Evolutionary conservation across 2,888 invertebrate species (phyloP), one percentile per base, ranked within the genome.

Genomic region (Acleris emargana): DNA sequence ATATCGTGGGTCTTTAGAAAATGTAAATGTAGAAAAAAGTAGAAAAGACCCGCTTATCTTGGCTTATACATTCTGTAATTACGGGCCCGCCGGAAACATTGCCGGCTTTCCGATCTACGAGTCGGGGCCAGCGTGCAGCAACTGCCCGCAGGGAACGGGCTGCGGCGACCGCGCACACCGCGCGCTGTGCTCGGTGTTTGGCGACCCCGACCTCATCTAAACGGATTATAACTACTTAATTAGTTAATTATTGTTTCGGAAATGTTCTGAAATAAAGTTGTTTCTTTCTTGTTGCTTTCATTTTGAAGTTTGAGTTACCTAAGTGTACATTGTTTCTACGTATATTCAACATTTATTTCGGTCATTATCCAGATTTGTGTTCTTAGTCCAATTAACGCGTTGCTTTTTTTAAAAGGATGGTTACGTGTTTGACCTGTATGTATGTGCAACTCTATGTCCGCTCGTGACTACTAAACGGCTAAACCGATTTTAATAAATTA

Each of bases 31-130:
- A 13, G 69, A 72, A 16, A 77, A 72, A 28, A 76, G 72, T 58
- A 73, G 77, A 3, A 76, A 75, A 54, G 85, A 87, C n/a, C 73
- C 83, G 0, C 86, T 82, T 62, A 84, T 91, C 62, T 77, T 91
- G 58, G 89, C 89, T 1, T 90, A 83, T 67, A 91, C 91, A 2
- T 84, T 91, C 75, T 92, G 92, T 71, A 91, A 92, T 70, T 92
- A 92, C 68, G 92, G 91, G 0, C 92, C 92, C 7, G 91, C 91
- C 2, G 92, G 92, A 2, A 91, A 92, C 72, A 86, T 90, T 18
- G 87, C 89, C 38, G 91, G 91, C 0, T 91, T 91, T 66, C 91
- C 91, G 2, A 89, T 91, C 68, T 91, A 91, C 63, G 86, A 88
- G 69, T 84, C 87, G 6, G 91, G 91, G 0, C 50, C 70, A 0